Evolutionary conservation across 2,113 vertebrate genomes (phyloP).

Genomic region (Eudorcas thomsonii): DNA sequence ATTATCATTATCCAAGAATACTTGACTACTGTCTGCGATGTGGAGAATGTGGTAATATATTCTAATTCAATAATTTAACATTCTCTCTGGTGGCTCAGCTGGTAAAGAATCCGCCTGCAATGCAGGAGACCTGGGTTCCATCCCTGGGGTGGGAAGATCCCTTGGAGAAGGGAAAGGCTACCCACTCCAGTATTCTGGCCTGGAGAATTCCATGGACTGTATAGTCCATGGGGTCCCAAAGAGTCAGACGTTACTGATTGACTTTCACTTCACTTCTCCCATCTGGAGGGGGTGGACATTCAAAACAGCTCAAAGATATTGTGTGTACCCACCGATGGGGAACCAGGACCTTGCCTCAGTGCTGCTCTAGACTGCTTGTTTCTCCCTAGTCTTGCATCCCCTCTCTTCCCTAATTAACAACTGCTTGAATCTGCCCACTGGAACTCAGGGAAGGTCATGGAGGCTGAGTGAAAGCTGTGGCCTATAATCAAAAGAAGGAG

Average conservation of each 20-base stretch:
- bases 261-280: neutral
- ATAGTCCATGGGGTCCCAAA: neutral
- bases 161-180: neutral
- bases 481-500: neutral
- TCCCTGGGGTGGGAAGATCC: neutral
- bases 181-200: neutral
- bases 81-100: neutral
- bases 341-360: neutral
- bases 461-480: neutral
- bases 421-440: neutral
- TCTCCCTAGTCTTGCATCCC: neutral
- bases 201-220: neutral
- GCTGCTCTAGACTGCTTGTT: neutral
- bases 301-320: neutral
- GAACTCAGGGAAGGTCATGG: neutral
- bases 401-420: neutral
- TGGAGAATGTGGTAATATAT: conserved; percentile 56
- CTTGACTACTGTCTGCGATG: conserved; percentile 45
- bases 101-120: neutral
- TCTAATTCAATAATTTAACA: conserved; percentile 67
- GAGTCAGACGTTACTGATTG: neutral
- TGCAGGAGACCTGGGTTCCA: neutral
- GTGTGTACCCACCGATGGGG: neutral
- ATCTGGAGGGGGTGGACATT: neutral
- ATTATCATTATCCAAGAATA: conserved; percentile 37